Evolutionary conservation across 2,797 vertebrate species (phyloP).

Genomic region (Gymnocypris eckloni): DNA sequence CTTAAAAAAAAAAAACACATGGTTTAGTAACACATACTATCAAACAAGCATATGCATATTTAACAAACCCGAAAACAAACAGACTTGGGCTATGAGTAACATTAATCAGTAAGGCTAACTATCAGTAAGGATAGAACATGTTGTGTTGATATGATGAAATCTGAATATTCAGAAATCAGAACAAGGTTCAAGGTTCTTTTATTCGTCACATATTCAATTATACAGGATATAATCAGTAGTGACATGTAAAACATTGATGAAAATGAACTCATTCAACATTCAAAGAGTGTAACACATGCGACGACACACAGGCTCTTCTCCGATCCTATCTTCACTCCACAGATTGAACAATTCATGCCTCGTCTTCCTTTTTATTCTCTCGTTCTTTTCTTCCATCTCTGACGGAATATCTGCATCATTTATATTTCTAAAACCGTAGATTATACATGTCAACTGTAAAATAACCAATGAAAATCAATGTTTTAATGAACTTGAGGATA

Average conservation of each 20-base stretch:
- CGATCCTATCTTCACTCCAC: not conserved
- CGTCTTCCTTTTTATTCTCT: not conserved
- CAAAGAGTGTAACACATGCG: not conserved
- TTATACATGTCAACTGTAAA: not conserved
- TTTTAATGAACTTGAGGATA: too few relatives aligned
- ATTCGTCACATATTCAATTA: too few relatives aligned
- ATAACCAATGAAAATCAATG: too few relatives aligned
- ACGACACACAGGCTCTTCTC: not conserved
- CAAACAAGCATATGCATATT: not conserved
- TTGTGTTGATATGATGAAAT: not conserved
- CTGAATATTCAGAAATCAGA: not conserved
- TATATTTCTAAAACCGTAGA: not conserved
- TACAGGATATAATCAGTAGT: too few relatives aligned
- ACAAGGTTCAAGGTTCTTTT: too few relatives aligned
- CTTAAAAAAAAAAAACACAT: not conserved
- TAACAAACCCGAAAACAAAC: not conserved
- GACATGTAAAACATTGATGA: not conserved
- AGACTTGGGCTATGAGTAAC: too few relatives aligned
- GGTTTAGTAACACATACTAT: too few relatives aligned
- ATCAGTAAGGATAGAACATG: too few relatives aligned
- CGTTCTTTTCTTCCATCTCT: not conserved
- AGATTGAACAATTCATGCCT: not conserved
- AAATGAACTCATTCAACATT: too few relatives aligned
- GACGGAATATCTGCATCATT: not conserved
- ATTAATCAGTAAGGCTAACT: too few relatives aligned